Conservation (phyloP, 2,888 invertebrate genomes). For the Geophilus truncorum region DNA sequence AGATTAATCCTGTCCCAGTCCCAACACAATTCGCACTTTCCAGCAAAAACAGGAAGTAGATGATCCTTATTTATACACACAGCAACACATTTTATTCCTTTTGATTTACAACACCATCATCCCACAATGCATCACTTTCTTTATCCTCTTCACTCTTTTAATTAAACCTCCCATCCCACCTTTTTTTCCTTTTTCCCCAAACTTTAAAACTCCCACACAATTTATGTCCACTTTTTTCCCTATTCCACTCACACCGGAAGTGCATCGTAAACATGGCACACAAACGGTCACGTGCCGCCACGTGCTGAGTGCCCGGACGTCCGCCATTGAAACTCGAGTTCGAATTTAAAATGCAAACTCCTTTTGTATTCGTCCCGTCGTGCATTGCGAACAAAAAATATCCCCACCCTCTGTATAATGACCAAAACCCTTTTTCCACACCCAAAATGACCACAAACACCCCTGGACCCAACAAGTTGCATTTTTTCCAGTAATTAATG, state of each 20-base stretch:
- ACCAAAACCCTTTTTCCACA: too few relatives aligned
- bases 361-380: not conserved
- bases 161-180: not conserved
- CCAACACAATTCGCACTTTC: not conserved
- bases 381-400: not conserved
- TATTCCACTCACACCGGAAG: not conserved
- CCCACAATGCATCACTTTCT: not conserved
- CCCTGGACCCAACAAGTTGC: not conserved
- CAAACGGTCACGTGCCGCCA: slow-evolving; percentile 1
- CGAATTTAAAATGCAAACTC: slow-evolving; percentile 13
- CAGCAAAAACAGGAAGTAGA: not conserved
- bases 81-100: not conserved
- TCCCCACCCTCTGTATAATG: not conserved
- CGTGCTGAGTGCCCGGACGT: not conserved
- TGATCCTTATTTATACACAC: not conserved
- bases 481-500: not conserved
- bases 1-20: not conserved
- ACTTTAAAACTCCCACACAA: slow-evolving; percentile 10
- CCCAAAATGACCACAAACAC: not conserved
- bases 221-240: not conserved
- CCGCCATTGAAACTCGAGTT: slow-evolving; percentile 6
- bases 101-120: not conserved
- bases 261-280: not conserved
- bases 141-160: not conserved
- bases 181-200: not conserved